Evolutionary conservation across 2,113 vertebrate species (phyloP).

Genomic region (Pelvicachromis taeniatus): DNA sequence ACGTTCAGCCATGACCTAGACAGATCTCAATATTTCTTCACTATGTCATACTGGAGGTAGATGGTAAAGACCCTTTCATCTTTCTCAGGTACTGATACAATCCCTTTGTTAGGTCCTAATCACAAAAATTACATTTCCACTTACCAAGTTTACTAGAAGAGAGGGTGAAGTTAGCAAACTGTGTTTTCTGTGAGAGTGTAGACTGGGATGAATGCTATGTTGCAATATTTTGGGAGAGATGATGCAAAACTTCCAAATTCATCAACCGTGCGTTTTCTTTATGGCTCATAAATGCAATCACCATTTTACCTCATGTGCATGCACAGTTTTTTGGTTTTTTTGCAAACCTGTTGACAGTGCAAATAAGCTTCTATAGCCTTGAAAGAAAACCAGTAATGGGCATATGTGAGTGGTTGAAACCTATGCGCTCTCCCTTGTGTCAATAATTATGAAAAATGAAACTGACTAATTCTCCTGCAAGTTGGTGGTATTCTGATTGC

Average conservation of each 20-base stretch:
- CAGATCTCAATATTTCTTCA: slow-evolving; percentile 80
- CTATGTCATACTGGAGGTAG: slow-evolving; percentile 78
- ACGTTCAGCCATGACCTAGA: slow-evolving; percentile 75
- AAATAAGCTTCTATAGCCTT: slow-evolving; percentile 26
- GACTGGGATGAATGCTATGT: background rate
- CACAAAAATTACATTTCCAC: background rate
- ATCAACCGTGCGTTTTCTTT: background rate
- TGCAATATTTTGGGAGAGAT: background rate
- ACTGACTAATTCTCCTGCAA: slow-evolving; percentile 48
- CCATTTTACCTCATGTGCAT: background rate
- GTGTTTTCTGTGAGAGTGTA: background rate
- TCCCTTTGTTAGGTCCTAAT: background rate
- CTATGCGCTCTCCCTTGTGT: slow-evolving; percentile 26
- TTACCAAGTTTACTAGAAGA: background rate
- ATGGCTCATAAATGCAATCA: background rate
- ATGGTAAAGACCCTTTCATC: slow-evolving; percentile 47
- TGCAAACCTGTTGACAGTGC: slow-evolving; percentile 43
- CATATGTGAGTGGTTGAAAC: slow-evolving; percentile 31
- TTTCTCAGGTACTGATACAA: background rate
- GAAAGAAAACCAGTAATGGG: slow-evolving; percentile 36
- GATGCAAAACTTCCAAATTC: background rate
- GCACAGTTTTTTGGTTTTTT: background rate
- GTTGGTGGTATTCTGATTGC: slow-evolving; percentile 40
- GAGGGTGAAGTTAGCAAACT: background rate
- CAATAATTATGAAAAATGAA: slow-evolving; percentile 58